Evolutionary conservation across 2,797 vertebrate genomes (phyloP).

Genomic region (Heteromormyrus szaboi): DNA sequence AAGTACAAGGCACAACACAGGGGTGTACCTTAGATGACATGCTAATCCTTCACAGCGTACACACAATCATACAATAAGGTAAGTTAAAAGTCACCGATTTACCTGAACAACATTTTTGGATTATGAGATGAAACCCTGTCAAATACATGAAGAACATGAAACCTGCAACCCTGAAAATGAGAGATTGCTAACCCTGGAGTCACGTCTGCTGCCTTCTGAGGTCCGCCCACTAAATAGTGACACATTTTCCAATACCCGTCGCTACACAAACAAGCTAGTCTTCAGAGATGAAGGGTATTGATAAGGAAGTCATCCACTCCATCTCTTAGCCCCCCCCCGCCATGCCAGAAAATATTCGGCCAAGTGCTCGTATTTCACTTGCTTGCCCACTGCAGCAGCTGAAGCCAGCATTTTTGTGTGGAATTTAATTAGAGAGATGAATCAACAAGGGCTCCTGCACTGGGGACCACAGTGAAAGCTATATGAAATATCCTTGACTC

Average conservation of each 20-base stretch:
- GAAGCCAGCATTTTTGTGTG: slow-evolving; percentile 28
- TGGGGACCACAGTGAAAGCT: slow-evolving; percentile 9
- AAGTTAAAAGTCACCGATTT: neutral
- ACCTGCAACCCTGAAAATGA: neutral
- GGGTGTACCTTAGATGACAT: neutral
- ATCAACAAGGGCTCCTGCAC: slow-evolving; percentile 11
- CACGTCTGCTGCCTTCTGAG: neutral
- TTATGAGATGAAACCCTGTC: neutral
- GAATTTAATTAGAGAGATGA: slow-evolving; percentile 37
- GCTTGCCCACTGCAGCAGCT: slow-evolving; percentile 16
- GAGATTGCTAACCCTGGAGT: neutral
- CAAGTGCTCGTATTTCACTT: slow-evolving; percentile 33
- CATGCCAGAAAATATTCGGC: slow-evolving; percentile 23
- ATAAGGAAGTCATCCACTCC: neutral
- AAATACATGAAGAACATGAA: neutral
- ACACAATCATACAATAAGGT: neutral
- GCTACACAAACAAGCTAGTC: neutral
- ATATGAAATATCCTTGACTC: slow-evolving; percentile 29
- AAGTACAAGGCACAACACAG: neutral
- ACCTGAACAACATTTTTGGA: neutral
- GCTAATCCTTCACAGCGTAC: neutral
- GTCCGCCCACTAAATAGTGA: neutral
- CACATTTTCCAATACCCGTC: neutral
- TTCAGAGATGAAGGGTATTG: slow-evolving; percentile 1
- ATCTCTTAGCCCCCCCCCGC: neutral